Evolutionary conservation across 2,113 vertebrate genomes (phyloP), one percentile per base, ranked within the genome.

Genomic region (Mormyrus iriodes): DNA sequence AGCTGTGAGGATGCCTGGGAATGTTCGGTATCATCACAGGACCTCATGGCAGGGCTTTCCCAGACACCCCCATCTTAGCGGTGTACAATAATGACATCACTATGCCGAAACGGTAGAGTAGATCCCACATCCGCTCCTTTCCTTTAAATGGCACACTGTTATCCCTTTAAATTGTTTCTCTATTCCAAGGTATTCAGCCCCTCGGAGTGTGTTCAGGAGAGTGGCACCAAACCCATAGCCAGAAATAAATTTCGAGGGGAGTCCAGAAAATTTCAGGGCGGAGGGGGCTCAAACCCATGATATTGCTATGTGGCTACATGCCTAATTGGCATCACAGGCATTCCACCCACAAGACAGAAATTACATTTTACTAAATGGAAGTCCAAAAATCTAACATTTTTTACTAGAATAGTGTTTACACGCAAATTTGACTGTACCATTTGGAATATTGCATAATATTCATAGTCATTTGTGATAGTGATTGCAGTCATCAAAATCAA

Each of bases 31-130:
- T 48, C 82, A 84, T 48, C 82, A 46, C 82, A 48, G 82, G 21
- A 6, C 15, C 24, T 24, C 42, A n/a, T 3, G 82, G 24, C 21
- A 0, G 44, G 44, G 82, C 93, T 94, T 94, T 93, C 93, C 93
- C 93, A 93, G 93, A 93, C 95, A 94, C 93, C 93, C 55, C 93
- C 93, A 92, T 94, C 93, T 90, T 92, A 93, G 31, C 94, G 93
- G 31, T 94, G 93, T 93, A 92, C 93, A 93, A 90, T 92, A 96
- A 95, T 93, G 94, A 95, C 93, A 95, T 95, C 92, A 95, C 95
- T 93, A 92, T 91, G 91, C 88, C 91, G 92, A 93, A 93, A 93
- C 92, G 92, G 91, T 91, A 95, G 94, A 93, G 93, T 94, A 90
- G 89, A 89, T 93, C 91, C 91, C 93, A 91, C 90, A 89, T 91